A percentile compares a stretch with the other conserved stretches of the same genome.
These are phyloP conservation scores for Oreochromis niloticus DNA, from an alignment of 2,113 vertebrate genomes.

Conservation along the genomic window DNA sequence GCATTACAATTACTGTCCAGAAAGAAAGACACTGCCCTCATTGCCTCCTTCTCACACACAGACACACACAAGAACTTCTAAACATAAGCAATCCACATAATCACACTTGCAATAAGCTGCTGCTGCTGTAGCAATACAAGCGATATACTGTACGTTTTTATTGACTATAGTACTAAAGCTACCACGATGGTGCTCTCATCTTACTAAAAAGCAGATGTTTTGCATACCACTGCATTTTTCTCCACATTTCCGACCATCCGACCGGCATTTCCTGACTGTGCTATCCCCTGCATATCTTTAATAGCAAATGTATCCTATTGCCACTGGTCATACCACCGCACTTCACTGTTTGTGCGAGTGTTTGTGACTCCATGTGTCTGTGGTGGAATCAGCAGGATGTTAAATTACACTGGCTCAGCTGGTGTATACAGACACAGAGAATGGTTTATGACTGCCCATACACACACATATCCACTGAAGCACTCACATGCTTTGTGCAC, in stretches of 20 bases:
- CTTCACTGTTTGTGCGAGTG: background rate
- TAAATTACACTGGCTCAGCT: conserved; percentile 53
- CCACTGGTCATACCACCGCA: background rate
- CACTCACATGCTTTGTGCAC: background rate
- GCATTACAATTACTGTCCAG: background rate
- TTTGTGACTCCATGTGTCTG: background rate
- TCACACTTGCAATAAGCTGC: background rate
- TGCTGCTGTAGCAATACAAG: background rate
- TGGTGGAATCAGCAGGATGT: conserved; percentile 54
- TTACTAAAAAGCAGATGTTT: conserved; percentile 22
- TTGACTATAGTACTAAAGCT: background rate
- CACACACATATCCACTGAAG: background rate
- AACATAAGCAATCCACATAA: background rate
- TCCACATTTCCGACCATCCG: background rate
- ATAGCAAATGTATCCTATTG: conserved; percentile 13
- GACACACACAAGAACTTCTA: background rate
- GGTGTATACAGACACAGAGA: background rate
- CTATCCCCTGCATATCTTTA: background rate
- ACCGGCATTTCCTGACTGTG: conserved; percentile 4
- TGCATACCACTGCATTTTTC: background rate
- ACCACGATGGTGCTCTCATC: background rate
- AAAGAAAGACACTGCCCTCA: background rate
- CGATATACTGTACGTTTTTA: background rate
- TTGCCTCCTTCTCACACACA: background rate
- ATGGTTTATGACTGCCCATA: conserved; percentile 1